These are phyloP conservation scores for Prietella phreatophila DNA, from an alignment of 2,113 vertebrate genomes.

Conservation along the genomic window DNA sequence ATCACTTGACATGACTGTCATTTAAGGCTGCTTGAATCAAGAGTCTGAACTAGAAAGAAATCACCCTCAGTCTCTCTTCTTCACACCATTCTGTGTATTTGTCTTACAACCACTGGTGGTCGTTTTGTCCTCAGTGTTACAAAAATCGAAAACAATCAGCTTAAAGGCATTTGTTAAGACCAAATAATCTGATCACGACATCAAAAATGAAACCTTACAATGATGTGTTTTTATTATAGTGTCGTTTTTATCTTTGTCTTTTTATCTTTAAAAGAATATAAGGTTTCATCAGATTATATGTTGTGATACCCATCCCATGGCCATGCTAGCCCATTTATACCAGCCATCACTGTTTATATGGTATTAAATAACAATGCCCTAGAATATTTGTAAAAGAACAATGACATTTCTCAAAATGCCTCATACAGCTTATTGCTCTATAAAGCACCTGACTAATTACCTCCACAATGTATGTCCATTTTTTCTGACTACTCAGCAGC, in stretches of 20 bases:
- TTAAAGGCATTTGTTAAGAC: background rate
- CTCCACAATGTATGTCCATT: constrained; percentile 5
- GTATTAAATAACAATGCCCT: background rate
- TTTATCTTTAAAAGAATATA: background rate
- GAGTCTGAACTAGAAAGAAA: background rate
- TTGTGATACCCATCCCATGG: background rate
- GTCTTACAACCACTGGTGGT: background rate
- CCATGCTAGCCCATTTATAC: too few species aligned
- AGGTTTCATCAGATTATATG: background rate
- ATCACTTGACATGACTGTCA: background rate
- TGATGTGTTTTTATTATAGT: background rate
- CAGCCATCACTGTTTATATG: too few species aligned
- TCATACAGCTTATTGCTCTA: background rate
- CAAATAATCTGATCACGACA: background rate
- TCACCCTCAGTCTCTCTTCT: background rate
- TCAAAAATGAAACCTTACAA: background rate
- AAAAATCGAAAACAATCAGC: background rate
- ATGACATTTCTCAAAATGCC: background rate
- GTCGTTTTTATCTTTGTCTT: background rate
- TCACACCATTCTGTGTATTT: background rate
- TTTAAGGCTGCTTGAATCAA: background rate
- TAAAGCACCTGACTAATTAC: constrained; percentile 10
- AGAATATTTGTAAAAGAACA: constrained; percentile 4
- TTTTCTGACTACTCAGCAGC: constrained; percentile 14
- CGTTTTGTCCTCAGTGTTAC: background rate